Evolutionary conservation across 2,888 invertebrate species (phyloP).

Genomic region (Hemistola chrysoprasaria): DNA sequence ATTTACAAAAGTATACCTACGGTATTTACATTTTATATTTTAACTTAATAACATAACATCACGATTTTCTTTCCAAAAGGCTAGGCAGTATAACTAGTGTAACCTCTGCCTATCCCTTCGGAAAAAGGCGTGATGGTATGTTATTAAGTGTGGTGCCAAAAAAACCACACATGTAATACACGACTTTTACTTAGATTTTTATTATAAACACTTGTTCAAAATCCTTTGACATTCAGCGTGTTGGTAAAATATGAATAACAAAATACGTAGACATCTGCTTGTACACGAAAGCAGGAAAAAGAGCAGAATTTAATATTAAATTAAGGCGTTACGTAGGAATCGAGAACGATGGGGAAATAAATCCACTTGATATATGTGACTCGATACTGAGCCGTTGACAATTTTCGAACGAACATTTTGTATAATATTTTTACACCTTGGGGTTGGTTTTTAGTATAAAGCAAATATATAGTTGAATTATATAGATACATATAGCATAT

Average conservation of each 20-base stretch:
- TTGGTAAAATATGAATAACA: constrained; percentile 68
- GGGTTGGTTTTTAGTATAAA: constrained; percentile 30
- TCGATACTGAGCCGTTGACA: constrained; percentile 68
- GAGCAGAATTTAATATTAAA: constrained; percentile 80
- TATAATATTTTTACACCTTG: constrained; percentile 20
- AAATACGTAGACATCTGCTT: constrained; percentile 67
- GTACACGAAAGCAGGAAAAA: constrained; percentile 53
- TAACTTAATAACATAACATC: too few species aligned
- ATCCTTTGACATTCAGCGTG: constrained; percentile 7
- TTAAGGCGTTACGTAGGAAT: constrained; percentile 78
- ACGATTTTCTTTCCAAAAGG: too few species aligned
- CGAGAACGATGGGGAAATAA: constrained; percentile 74
- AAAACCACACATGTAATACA: too few species aligned
- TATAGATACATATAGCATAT: too few species aligned
- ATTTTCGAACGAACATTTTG: constrained; percentile 46
- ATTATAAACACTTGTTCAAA: constrained; percentile 1
- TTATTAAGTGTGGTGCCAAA: too few species aligned
- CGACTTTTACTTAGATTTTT: too few species aligned
- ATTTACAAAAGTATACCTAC: too few species aligned
- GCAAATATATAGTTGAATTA: too few species aligned
- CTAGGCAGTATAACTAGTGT: too few species aligned
- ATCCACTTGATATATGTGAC: constrained; percentile 75
- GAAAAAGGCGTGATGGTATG: too few species aligned
- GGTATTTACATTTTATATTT: too few species aligned
- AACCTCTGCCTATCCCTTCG: too few species aligned